A percentile compares a stretch with the other conserved stretches of the same genome.
These are phyloP conservation scores for Charanyca ferruginea DNA, from an alignment of 2,888 invertebrate genomes.

Conservation along the genomic window DNA sequence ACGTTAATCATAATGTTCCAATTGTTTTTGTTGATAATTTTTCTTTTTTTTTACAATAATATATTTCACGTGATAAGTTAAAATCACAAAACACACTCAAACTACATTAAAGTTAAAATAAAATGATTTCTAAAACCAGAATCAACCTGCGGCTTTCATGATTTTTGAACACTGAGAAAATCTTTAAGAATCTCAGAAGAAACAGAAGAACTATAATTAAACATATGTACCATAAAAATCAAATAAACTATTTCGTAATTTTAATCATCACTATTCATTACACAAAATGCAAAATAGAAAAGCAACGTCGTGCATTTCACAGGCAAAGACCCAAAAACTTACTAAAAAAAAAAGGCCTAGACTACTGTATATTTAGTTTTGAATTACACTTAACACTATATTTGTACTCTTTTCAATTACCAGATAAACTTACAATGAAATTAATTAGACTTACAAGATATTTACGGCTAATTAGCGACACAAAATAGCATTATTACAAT, in stretches of 20 bases:
- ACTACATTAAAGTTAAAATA: neutral
- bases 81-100: neutral
- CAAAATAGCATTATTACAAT: conserved; percentile 2
- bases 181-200: neutral
- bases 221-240: neutral
- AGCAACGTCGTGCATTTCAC: neutral
- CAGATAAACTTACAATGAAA: conserved; percentile 34
- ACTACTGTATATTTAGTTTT: conserved; percentile 21
- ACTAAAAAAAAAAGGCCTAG: neutral
- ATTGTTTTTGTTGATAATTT: neutral
- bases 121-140: neutral
- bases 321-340: conserved; percentile 4
- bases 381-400: conserved; percentile 52
- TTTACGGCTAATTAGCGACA: conserved; percentile 9
- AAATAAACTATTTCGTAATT: neutral
- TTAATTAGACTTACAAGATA: conserved; percentile 28
- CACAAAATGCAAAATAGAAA: conserved; percentile 10
- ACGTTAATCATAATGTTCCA: conserved; percentile 7
- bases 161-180: too few species aligned
- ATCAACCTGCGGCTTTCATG: neutral
- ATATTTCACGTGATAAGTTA: neutral
- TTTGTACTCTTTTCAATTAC: conserved; percentile 69
- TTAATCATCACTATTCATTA: neutral
- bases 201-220: neutral
- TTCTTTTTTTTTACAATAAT: neutral